Percentiles rank a stretch among this genome's conserved stretches.
Evolutionary conservation across 2,113 vertebrate genomes (phyloP).

Genomic region (Halichoeres trimaculatus): DNA sequence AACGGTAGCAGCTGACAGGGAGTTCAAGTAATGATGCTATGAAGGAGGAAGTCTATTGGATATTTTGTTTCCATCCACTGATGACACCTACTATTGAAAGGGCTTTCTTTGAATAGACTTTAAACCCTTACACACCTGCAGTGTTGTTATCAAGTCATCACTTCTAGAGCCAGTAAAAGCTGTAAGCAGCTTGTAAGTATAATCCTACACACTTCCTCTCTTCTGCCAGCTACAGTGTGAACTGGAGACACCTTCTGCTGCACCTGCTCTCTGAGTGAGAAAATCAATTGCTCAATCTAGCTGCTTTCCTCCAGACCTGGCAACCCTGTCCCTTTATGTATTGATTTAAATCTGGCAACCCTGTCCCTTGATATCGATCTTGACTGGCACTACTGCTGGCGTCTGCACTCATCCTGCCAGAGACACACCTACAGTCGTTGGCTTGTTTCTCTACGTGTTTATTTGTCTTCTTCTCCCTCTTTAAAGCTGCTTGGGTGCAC

Average conservation of each 20-base stretch:
- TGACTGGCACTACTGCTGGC: background rate
- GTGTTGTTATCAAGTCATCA: background rate
- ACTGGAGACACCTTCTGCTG: constrained; percentile 20
- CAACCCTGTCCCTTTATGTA: constrained; percentile 44
- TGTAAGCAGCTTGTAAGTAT: constrained; percentile 6
- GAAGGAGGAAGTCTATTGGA: too few relatives aligned
- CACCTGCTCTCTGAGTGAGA: constrained; percentile 37
- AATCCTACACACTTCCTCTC: constrained; percentile 20
- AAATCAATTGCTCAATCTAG: constrained; percentile 71
- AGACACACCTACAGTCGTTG: constrained; percentile 8
- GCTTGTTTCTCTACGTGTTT: constrained; percentile 11
- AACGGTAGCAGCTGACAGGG: too few relatives aligned
- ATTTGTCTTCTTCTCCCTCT: constrained; percentile 9
- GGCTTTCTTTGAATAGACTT: background rate
- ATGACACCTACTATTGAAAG: too few relatives aligned
- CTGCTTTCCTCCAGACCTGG: constrained; percentile 46
- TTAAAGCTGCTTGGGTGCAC: background rate
- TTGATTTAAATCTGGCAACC: constrained; percentile 54
- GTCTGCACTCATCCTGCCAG: constrained; percentile 13
- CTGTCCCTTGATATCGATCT: constrained; percentile 46
- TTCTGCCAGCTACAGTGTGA: constrained; percentile 18
- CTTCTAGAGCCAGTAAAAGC: background rate
- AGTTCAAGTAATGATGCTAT: too few relatives aligned
- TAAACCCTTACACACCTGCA: background rate
- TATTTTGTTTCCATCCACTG: too few relatives aligned